Evolutionary conservation across 2,888 invertebrate species (phyloP), one percentile per base, ranked within the genome.

Genomic region (Leucoma salicis): DNA sequence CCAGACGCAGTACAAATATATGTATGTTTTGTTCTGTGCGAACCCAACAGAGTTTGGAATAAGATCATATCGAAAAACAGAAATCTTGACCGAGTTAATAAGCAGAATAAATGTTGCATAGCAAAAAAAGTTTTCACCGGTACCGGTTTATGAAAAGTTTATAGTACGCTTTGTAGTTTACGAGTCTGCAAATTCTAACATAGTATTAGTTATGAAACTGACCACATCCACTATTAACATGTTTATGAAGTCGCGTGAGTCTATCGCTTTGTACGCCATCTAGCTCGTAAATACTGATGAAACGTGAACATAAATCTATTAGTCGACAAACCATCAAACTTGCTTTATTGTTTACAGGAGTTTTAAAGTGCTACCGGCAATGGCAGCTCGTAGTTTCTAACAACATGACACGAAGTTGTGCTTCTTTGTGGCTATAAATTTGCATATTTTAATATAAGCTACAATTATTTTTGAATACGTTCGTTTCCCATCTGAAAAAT

Each of bases 231-330:
- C 14, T 14, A 35, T 14, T 35, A 35, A 25, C 14, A 21, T 12
- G 21, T 14, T 31, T 31, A 15, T n/a, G 12, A 53, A 27, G 36
- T 35, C 7, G 5, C 25, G 10, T 6, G 28, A 35, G 12, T 38
- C 31, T 15, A 32, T 27, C 25, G 31, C 11, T 24, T n/a, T 14
- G 29, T 10, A 31, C 25, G 15, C 13, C 5, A 2, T 36, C 14
- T 3, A 10, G 31, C 31, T 49, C 45, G 57, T 60, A 63, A 61
- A 61, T 63, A 66, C 50, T 49, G 40, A 50, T 45, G 46, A 53
- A 49, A 62, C 53, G 51, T 50, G 53, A 43, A 58, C 66, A 58
- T 74, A 71, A 76, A 78, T 78, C 74, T 75, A 77, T 78, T 74
- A 78, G 43, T 35, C 59, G 69, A 75, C 70, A 74, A 66, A 74